Evolutionary conservation across 2,888 invertebrate species (phyloP), one percentile per base, ranked within the genome.

Genomic region (Arge pagana): DNA sequence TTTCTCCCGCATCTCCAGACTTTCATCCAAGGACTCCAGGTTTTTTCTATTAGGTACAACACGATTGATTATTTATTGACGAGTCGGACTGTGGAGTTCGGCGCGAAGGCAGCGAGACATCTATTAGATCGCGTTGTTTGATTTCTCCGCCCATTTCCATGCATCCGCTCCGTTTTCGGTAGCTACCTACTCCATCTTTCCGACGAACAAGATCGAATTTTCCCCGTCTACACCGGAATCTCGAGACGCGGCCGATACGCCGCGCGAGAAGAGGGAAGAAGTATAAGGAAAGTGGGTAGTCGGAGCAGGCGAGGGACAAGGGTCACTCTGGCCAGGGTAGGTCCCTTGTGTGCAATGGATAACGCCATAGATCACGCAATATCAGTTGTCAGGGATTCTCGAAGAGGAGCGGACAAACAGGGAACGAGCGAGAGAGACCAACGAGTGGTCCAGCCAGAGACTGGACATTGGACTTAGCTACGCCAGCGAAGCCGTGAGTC

Each of bases 51-150:
- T 71, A 73, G 62, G 62, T 65, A 63, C n/a, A n/a, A n/a, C n/a
- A n/a, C n/a, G n/a, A n/a, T 70, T 71, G 73, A 75, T 75, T 76
- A 72, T 75, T 75, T 75, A 75, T 76, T 76, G 74, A 74, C 73
- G 74, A 74, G 73, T 71, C 70, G 71, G 69, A 69, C 72, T 68
- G 66, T 63, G 61, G 63, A 65, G 65, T 58, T 55, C 60, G 52
- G 39, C 54, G 52, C 55, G 52, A 43, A 35, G 24, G 36, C 30
- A 13, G 13, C 58, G 64, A 66, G 70, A 70, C 74, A 74, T 75
- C 73, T 74, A 74, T 75, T 74, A 75, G 74, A 73, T 74, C n/a
- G n/a, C 71, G 72, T 69, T 68, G 68, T 70, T 70, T 63, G 62
- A 59, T 62, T 55, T 59, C 64, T 59, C 61, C 45, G n/a, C n/a